Evolutionary conservation across 2,113 vertebrate genomes (phyloP), one percentile per base, ranked within the genome.

Genomic region (Podilymbus podiceps): DNA sequence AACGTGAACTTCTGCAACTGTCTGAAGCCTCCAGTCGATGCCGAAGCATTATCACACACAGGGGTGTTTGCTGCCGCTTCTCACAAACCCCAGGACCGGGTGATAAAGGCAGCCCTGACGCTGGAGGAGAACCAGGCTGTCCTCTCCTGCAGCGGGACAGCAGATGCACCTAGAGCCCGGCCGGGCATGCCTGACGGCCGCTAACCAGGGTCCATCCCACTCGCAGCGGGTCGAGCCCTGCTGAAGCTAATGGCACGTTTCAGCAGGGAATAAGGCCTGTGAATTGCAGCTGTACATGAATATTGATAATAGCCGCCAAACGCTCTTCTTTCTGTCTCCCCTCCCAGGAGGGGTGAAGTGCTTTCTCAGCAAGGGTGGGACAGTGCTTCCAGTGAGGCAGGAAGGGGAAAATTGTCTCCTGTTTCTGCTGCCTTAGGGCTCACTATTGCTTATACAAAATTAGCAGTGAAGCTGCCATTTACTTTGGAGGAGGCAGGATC

Each of bases 341-440:
- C 75, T 96, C 91, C 89, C 89, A 89, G 66, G 89, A 94, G 89
- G 62, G 81, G 53, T 46, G 42, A 95, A 95, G 86, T 95, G 97
- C 86, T 95, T 93, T 89, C 96, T 95, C 94, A 97, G 96, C 96
- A 95, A 87, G 84, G 84, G 90, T 96, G 92, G 92, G 89, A 93
- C 80, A 35, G 74, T 15, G 73, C 81, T 96, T 93, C 94, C 80
- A 92, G 62, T 46, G 77, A 92, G 86, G 73, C 84, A 95, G 95
- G 95, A 97, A 96, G 69, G 80, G 73, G 74, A 18, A 85, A 85
- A 91, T 24, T 58, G 59, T 93, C 86, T 93, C 92, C 53, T 0
- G 4, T 88, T 92, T 79, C 86, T 95, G 71, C 89, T 76, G 87
- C 92, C 88, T 76, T 73, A 58, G 92, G 90, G 80, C 77, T 95